Conservation (phyloP, 2,888 invertebrate genomes). For the Hofmannophila pseudospretella region DNA sequence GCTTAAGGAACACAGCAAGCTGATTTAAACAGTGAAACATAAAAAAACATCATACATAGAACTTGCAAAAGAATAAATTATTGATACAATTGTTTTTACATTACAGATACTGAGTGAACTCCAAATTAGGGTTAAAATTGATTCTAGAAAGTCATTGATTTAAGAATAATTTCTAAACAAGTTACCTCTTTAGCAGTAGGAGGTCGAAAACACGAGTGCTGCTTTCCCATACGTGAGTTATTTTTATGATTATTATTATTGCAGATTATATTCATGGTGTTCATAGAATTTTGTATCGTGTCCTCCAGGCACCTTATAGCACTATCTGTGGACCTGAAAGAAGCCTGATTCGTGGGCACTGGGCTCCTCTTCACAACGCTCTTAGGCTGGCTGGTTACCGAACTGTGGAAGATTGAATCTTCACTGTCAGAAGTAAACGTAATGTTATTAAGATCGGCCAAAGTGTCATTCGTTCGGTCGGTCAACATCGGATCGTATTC, state of each 20-base stretch:
- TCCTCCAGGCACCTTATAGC: conserved; percentile 38
- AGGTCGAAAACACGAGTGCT: conserved; percentile 12
- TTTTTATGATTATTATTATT: neutral
- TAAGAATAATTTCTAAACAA: too few species aligned
- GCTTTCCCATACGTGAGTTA: conserved; percentile 4
- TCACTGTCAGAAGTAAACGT: conserved; percentile 67
- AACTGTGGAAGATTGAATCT: conserved; percentile 16
- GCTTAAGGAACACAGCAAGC: too few species aligned
- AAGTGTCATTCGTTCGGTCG: conserved; percentile 69
- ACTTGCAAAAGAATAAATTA: too few species aligned
- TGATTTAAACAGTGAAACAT: too few species aligned
- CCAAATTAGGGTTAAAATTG: too few species aligned
- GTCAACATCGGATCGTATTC: conserved; percentile 56
- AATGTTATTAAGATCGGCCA: conserved; percentile 64
- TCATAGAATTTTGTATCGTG: conserved; percentile 36
- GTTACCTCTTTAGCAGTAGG: conserved; percentile 48
- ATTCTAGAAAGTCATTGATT: too few species aligned
- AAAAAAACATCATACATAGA: too few species aligned
- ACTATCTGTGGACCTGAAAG: conserved; percentile 28
- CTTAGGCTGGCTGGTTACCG: neutral
- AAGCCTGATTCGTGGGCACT: neutral
- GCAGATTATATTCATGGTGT: conserved; percentile 15
- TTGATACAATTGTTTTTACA: too few species aligned
- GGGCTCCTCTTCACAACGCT: neutral
- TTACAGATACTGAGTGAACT: too few species aligned